Evolutionary conservation across 2,888 invertebrate species (phyloP).

Genomic region (Troides helena): DNA sequence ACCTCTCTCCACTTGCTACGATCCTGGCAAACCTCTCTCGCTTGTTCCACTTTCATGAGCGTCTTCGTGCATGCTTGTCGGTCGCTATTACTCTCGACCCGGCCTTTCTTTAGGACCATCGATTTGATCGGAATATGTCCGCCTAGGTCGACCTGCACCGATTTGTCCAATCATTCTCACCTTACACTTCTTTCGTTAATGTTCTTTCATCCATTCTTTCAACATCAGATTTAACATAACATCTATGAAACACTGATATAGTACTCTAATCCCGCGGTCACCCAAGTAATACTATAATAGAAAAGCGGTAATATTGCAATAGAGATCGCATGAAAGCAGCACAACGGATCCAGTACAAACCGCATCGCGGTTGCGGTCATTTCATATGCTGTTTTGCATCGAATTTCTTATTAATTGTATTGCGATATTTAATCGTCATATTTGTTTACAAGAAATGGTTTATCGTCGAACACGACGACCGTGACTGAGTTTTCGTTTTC

Average conservation of each 20-base stretch:
- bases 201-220: too few relatives aligned
- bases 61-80: too few relatives aligned
- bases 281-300: conserved; percentile 21
- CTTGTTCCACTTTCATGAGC: too few relatives aligned
- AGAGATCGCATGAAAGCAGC: conserved; percentile 22
- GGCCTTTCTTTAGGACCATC: too few relatives aligned
- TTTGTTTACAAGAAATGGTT: conserved; percentile 6
- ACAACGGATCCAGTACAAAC: conserved; percentile 14
- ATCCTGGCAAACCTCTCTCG: too few relatives aligned
- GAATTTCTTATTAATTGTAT: conserved; percentile 21
- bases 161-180: too few relatives aligned
- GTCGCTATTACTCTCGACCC: too few relatives aligned
- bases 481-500: conserved; percentile 11
- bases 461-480: conserved; percentile 7
- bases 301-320: conserved; percentile 22
- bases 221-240: not conserved
- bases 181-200: too few relatives aligned
- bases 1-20: too few relatives aligned
- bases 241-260: conserved; percentile 1
- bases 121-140: too few relatives aligned
- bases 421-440: not conserved
- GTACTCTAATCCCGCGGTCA: not conserved
- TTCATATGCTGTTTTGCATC: conserved; percentile 14
- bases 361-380: conserved; percentile 25
- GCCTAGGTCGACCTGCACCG: too few relatives aligned